Base-by-base conservation (phyloP, 2,113 vertebrate species). In the Acanthisitta chloris region DNA sequence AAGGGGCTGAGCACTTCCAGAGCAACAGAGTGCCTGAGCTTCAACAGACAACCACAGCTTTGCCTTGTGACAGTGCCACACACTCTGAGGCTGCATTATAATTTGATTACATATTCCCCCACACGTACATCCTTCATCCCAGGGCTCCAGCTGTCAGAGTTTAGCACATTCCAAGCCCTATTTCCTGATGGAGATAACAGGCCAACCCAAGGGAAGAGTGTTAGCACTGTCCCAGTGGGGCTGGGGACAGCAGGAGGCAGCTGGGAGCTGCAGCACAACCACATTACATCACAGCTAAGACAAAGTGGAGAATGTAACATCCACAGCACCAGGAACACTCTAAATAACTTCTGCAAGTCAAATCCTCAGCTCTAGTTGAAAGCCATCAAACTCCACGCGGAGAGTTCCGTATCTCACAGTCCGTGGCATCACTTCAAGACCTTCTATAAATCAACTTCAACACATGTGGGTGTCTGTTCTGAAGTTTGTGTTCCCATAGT, bases 401-500 rank as follows among this genome's bases (percentile, higher is more conserved):
- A 72, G 12, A 86, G 69, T 29, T 95, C 90, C 40, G 1, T 43
- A 76, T 49, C 81, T 92, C 86, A 67, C 66, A 94, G 38, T 81
- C 62, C 26, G 2, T 70, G n/a, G 94, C 86, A 92, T 72, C 83
- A 61, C 86, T 97, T 96, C 94, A 94, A 97, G 91, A 81, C 95
- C 92, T 92, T 92, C 86, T 91, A 76, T 92, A 96, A 97, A 95
- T 89, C 92, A 71, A 95, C 88, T 95, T 96, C 82, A 95, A 74
- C 81, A 91, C 91, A 81, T 54, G 97, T 96, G 95, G 96, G 97
- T 91, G 96, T 94, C 92, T 88, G 94, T 91, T 95, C 93, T 95
- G 88, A 93, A 92, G 91, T 80, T 96, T 97, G 94, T 88, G 94
- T 97, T 97, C 95, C 96, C 97, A 97, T 97, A 94, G 96, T 66